phyloP scores from a whole-genome alignment of 2,797 vertebrate genomes.

The Rhinichthys osculus region DNA sequence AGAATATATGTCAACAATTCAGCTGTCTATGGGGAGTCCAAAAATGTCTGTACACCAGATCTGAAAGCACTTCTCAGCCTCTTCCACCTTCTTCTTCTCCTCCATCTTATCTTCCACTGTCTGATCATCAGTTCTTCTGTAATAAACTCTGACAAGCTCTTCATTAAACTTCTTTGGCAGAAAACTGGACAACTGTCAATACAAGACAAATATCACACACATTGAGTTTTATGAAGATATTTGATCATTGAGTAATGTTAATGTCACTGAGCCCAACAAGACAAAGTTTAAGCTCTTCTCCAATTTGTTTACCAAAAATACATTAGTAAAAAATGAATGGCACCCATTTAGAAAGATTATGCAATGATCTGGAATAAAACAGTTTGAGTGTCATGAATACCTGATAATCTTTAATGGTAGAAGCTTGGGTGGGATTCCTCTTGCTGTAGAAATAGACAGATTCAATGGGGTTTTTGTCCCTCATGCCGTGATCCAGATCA shows the following conservation, averaged over 20 bases:
- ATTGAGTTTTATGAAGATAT: background rate
- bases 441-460: conserved; percentile 34
- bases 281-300: background rate
- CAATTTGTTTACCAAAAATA: background rate
- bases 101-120: background rate
- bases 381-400: background rate
- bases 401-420: background rate
- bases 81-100: background rate
- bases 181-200: conserved; percentile 19
- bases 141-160: conserved; percentile 44
- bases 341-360: accelerated
- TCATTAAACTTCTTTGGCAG: conserved; percentile 22
- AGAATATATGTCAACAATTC: no score
- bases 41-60: accelerated
- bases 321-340: no score
- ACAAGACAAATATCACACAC: background rate
- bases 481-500: conserved; percentile 25
- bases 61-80: background rate
- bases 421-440: background rate
- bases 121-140: background rate
- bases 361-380: background rate
- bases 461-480: conserved; percentile 27
- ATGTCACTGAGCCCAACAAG: background rate
- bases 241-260: background rate
- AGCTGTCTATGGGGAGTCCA: background rate